Evolutionary conservation across 2,113 vertebrate species (phyloP), one percentile per base, ranked within the genome.

Genomic region (Acrocephalus arundinaceus): DNA sequence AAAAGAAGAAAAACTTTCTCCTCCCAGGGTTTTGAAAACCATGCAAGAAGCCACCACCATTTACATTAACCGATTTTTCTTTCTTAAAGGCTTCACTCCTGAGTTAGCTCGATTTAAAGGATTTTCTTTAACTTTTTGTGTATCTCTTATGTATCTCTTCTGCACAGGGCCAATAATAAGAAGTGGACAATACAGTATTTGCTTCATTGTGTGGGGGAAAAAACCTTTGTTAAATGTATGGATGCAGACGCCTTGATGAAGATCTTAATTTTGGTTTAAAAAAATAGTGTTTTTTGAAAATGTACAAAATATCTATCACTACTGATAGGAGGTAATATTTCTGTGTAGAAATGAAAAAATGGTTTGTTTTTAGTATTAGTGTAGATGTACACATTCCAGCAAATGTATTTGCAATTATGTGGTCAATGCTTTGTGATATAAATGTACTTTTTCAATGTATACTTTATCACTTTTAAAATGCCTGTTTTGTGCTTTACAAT

Each of bases 111-210:
- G 43, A 96, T 98, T 98, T 98, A 97, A 98, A 98, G 98, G 98
- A 98, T 98, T 98, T 98, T 99, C 98, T 98, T 99, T 99, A 99
- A 99, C 99, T 98, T 99, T 99, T 99, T 99, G 98, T 98, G 98
- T 99, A 99, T 99, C 98, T 99, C 98, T 99, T 99, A 99, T 99
- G 99, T 99, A 99, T 99, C 99, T 99, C 98, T 99, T 99, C 99
- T 99, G 99, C 99, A 99, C 99, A 99, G 99, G 99, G 99, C 99
- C 99, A 99, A 99, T 99, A 99, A 99, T 99, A 99, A 99, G 99
- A 99, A 99, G 99, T 99, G 99, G 99, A 99, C 99, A 99, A 98
- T 99, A 99, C 99, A 99, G 99, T 99, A 99, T 99, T 99, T 99
- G 99, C 99, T 99, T 99, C 99, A 99, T 99, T 99, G 99, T 99